Conservation (phyloP, 2,888 invertebrate genomes). For the Apantesis nais region DNA sequence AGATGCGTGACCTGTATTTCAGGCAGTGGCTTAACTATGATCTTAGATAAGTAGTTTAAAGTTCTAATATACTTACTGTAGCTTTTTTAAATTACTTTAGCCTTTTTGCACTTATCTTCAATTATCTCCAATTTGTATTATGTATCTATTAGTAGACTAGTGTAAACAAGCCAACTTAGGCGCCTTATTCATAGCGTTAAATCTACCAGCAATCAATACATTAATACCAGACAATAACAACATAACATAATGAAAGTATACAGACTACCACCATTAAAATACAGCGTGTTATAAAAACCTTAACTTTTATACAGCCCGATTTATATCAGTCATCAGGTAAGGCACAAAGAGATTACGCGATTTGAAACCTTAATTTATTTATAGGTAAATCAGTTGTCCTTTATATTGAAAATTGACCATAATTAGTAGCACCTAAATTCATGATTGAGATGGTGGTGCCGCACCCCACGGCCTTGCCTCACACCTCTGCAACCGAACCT, state of each 20-base stretch:
- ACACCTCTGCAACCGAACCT: slow-evolving; percentile 66
- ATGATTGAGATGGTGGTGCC: slow-evolving; percentile 57
- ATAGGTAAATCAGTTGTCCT: slow-evolving; percentile 10
- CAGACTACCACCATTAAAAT: background rate
- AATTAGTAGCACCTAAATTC: slow-evolving; percentile 63
- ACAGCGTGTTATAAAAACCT: background rate
- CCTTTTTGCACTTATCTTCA: background rate
- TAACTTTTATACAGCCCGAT: background rate
- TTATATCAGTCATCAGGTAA: background rate
- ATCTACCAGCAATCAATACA: slow-evolving; percentile 3
- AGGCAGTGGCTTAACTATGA: too few species aligned
- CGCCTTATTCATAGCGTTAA: background rate
- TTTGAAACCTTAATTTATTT: background rate
- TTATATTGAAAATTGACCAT: slow-evolving; percentile 47
- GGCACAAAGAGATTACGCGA: background rate
- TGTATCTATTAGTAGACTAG: background rate
- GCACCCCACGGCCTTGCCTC: slow-evolving; percentile 54
- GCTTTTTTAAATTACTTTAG: too few species aligned
- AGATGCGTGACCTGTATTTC: too few species aligned
- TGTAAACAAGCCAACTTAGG: background rate
- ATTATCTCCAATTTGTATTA: background rate
- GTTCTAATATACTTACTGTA: too few species aligned
- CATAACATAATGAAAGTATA: slow-evolving; percentile 2
- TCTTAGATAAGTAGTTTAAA: too few species aligned
- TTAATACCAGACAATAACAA: slow-evolving; percentile 1